Conservation (phyloP, 53 echinoderm and acorn worm genomes). For the Crossaster papposus region DNA sequence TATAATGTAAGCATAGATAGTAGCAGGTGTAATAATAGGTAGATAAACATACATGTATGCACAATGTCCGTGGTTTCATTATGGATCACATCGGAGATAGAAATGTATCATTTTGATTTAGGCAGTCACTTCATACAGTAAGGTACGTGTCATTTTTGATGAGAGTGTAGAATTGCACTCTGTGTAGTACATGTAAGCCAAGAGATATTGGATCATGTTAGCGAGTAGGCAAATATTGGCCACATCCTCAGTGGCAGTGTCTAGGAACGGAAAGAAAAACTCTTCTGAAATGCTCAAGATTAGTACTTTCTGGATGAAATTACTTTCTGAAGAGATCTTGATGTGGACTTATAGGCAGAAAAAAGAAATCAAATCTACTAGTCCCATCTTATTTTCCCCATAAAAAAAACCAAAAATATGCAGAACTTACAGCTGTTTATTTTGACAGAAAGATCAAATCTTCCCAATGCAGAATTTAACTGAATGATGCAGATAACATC, state of each 20-base stretch:
- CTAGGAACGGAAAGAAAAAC: too few species aligned
- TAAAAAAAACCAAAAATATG: too few species aligned
- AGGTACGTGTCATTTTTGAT: not conserved
- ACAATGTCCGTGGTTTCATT: not conserved
- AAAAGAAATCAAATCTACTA: too few species aligned
- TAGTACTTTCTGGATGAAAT: too few species aligned
- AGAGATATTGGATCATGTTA: constrained; percentile 10
- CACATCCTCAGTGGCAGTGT: not conserved
- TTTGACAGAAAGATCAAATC: not conserved
- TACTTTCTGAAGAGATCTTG: too few species aligned
- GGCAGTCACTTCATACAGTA: not conserved
- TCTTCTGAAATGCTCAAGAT: too few species aligned
- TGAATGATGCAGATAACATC: not conserved
- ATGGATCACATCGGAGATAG: not conserved
- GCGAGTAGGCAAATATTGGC: not conserved
- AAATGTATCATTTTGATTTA: not conserved
- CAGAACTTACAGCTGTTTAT: too few species aligned
- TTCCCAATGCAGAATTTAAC: not conserved
- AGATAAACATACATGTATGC: constrained; percentile 3
- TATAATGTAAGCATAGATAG: not conserved
- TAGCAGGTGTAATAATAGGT: not conserved
- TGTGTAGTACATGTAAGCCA: not conserved
- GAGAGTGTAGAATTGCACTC: not conserved
- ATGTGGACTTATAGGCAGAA: too few species aligned
- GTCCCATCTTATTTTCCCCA: too few species aligned